Evolutionary conservation across 2,888 invertebrate genomes (phyloP).

Genomic region (Archaeoteleia sp.): DNA sequence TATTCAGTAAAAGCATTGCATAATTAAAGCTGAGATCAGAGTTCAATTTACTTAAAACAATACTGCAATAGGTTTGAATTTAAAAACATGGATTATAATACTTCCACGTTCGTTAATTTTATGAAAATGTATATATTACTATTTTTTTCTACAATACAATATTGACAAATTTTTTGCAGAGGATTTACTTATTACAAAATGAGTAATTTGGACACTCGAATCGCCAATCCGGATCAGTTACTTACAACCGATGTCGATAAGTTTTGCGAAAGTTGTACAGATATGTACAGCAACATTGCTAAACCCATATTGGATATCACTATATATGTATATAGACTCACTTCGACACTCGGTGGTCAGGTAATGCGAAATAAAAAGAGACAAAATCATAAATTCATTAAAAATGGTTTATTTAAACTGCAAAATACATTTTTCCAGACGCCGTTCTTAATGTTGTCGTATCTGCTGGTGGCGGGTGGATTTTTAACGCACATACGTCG

Average conservation of each 20-base stretch:
- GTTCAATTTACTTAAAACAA: conserved; percentile 7
- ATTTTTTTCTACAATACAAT: no score
- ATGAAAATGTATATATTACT: no score
- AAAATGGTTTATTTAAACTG: conserved; percentile 5
- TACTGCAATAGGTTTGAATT: conserved; percentile 7
- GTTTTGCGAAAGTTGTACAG: conserved; percentile 96
- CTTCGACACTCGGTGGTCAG: conserved; percentile 88
- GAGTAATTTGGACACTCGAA: conserved; percentile 94
- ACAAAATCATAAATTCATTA: background rate
- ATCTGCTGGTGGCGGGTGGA: conserved; percentile 90
- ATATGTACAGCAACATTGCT: conserved; percentile 96
- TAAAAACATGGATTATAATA: no score
- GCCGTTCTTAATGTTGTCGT: conserved; percentile 90
- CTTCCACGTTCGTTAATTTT: no score
- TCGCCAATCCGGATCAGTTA: conserved; percentile 96
- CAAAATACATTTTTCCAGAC: conserved; percentile 79
- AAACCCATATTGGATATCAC: conserved; percentile 96
- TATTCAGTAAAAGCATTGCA: conserved; percentile 8
- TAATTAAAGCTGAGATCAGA: conserved; percentile 22
- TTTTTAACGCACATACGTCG: conserved; percentile 90
- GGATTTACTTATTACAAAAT: conserved; percentile 98
- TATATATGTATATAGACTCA: conserved; percentile 93
- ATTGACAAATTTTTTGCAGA: conserved; percentile 75
- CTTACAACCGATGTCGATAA: conserved; percentile 97
- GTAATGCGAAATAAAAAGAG: conserved; percentile 70